Evolutionary conservation across 2,113 vertebrate genomes (phyloP).

Genomic region (Gracilinanus agilis): DNA sequence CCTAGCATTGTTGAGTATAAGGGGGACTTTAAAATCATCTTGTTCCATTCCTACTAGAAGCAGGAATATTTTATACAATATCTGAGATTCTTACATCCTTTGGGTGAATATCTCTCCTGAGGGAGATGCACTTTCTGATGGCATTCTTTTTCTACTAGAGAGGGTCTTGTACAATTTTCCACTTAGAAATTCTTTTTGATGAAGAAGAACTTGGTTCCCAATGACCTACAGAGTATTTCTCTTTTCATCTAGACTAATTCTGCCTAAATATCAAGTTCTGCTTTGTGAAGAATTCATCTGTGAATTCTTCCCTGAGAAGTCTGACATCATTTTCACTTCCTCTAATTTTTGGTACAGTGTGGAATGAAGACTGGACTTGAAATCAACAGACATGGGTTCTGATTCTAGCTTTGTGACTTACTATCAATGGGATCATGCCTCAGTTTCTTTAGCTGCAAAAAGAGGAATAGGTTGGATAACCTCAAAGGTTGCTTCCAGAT

Average conservation of each 20-base stretch:
- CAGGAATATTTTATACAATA: not conserved
- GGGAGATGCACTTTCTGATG: not conserved
- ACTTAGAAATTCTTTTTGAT: not conserved
- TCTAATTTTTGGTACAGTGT: not conserved
- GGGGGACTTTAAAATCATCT: not conserved
- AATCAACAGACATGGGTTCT: not conserved
- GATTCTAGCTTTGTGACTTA: not conserved
- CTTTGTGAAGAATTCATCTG: not conserved
- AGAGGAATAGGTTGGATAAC: not conserved
- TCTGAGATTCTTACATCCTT: not conserved
- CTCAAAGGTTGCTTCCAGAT: not conserved
- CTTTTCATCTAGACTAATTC: not conserved
- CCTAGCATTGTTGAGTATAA: not conserved
- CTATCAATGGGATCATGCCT: not conserved
- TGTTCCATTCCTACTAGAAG: not conserved
- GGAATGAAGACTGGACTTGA: not conserved
- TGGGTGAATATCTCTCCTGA: not conserved
- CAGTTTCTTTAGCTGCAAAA: not conserved
- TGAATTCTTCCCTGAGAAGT: not conserved
- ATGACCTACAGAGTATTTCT: not conserved
- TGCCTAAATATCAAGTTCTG: not conserved
- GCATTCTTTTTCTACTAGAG: not conserved
- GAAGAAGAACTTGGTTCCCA: not conserved
- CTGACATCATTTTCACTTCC: not conserved
- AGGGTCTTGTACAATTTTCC: not conserved